Evolutionary conservation across 2,113 vertebrate genomes (phyloP).

Genomic region (Microtus richardsoni): DNA sequence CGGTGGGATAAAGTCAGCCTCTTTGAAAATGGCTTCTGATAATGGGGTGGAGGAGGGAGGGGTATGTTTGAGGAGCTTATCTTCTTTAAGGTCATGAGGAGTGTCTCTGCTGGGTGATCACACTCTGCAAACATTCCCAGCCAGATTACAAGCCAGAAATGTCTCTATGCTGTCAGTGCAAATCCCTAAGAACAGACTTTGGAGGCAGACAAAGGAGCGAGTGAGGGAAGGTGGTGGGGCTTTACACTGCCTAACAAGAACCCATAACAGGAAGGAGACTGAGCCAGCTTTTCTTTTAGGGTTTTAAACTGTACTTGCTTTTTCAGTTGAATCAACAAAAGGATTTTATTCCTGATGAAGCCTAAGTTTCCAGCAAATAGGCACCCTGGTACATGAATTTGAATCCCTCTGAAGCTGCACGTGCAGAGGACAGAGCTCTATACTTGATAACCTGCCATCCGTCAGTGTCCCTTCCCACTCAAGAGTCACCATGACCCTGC

Average conservation of each 20-base stretch:
- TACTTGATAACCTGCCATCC: slow-evolving; percentile 25
- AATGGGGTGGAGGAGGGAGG: not conserved
- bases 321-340: slow-evolving; percentile 54
- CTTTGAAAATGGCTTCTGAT: slow-evolving; percentile 48
- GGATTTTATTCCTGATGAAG: slow-evolving; percentile 56
- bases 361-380: slow-evolving; percentile 56
- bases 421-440: not conserved
- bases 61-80: slow-evolving; percentile 24
- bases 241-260: slow-evolving; percentile 49
- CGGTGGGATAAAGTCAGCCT: slow-evolving; percentile 11
- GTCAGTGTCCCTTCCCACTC: slow-evolving; percentile 45
- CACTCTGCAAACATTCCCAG: slow-evolving; percentile 12
- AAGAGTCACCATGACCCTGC: slow-evolving; percentile 45
- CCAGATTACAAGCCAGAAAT: slow-evolving; percentile 49
- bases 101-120: not conserved
- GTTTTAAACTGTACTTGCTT: slow-evolving; percentile 53
- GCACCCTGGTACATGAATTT: not conserved
- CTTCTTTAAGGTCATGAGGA: slow-evolving; percentile 36
- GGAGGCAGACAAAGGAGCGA: not conserved
- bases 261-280: not conserved
- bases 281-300: slow-evolving; percentile 29
- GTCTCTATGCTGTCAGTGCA: not conserved
- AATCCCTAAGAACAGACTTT: not conserved
- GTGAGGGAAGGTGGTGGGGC: not conserved
- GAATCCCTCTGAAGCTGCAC: slow-evolving; percentile 3